A percentile compares a stretch with the other conserved stretches of the same genome.
phyloP scores from a whole-genome alignment of 2,797 vertebrate genomes.

The Eutrigla gurnardus region DNA sequence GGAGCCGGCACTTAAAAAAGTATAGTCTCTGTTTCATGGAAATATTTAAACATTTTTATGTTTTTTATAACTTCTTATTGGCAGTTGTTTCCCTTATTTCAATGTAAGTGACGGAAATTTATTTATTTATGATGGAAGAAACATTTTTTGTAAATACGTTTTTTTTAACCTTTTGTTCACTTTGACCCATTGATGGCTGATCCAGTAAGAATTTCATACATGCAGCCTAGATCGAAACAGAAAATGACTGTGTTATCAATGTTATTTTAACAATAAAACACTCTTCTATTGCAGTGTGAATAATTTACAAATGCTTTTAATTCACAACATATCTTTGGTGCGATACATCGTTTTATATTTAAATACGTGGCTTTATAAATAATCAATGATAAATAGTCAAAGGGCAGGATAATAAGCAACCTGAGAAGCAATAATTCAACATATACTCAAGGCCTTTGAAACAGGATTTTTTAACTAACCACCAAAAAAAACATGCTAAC shows the following conservation, averaged over 20 bases:
- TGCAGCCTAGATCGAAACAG: conserved; percentile 75
- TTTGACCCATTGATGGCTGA: conserved; percentile 74
- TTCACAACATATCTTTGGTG: background rate
- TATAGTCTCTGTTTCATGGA: conserved; percentile 56
- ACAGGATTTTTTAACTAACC: background rate
- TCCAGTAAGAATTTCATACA: conserved; percentile 76
- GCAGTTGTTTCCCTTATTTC: conserved; percentile 66
- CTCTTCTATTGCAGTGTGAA: conserved; percentile 74
- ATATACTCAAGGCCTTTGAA: background rate
- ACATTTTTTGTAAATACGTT: conserved; percentile 76
- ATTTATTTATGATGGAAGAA: conserved; percentile 88
- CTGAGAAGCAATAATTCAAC: background rate
- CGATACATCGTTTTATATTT: background rate
- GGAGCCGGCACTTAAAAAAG: conserved; percentile 48
- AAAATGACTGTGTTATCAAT: conserved; percentile 84
- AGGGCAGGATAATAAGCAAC: background rate
- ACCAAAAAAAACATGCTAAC: no score
- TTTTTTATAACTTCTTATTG: conserved; percentile 75
- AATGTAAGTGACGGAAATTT: conserved; percentile 78
- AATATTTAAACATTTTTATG: conserved; percentile 58
- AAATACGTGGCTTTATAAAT: background rate
- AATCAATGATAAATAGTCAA: conserved; percentile 8
- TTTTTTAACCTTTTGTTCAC: conserved; percentile 68
- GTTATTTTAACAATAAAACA: conserved; percentile 88
- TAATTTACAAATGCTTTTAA: conserved; percentile 28